Base-by-base conservation (phyloP, 2,797 vertebrate species). In the Esox lucius region DNA sequence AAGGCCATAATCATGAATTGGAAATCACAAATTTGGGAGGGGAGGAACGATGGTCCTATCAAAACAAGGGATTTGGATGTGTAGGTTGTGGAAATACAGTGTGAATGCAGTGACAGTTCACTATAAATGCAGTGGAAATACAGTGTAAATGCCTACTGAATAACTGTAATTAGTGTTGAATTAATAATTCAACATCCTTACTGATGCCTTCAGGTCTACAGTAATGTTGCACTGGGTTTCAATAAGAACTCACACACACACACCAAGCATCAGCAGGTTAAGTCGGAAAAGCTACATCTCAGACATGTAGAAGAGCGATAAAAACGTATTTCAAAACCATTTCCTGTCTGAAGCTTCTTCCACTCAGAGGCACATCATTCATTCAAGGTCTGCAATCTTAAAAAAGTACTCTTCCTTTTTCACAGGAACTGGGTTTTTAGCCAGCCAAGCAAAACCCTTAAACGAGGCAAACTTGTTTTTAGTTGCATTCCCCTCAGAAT, bases 401-500 rank as follows among this genome's bases (percentile, higher is more conserved):
- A 19, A 56, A 53, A 56, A 53, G 51, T 53, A 19, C 51, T 19
- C 48, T 17, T 15, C 11, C 7, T 19, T 56, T 56, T n/a, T 0
- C 61, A 39, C 26, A 31, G 31, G 75, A 80, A 68, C 74, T 71
- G 2, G 75, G 75, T 76, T 82, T 83, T 68, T n/a, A 35, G 71
- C 79, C 78, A 74, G 75, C 64, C 68, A 67, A 74, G 73, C 26
- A 68, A 77, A 78, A 77, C 53, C 66, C 56, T 17, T 16, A 53
- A 53, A 53, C 28, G 62, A 66, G 70, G 49, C 51, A 39, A 65
- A 79, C 51, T 51, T 59, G 77, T 83, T 75, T 35, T 77, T 79
- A 83, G 80, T 76, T 74, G 74, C 64, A 66, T 79, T 78, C 82
- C 24, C 72, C 67, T 70, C 71, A 5, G 61, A 83, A 72, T 24